A percentile compares a stretch with the other conserved stretches of the same genome.
Evolutionary conservation across 2,113 vertebrate genomes (phyloP).

Genomic region (Candoia aspera): DNA sequence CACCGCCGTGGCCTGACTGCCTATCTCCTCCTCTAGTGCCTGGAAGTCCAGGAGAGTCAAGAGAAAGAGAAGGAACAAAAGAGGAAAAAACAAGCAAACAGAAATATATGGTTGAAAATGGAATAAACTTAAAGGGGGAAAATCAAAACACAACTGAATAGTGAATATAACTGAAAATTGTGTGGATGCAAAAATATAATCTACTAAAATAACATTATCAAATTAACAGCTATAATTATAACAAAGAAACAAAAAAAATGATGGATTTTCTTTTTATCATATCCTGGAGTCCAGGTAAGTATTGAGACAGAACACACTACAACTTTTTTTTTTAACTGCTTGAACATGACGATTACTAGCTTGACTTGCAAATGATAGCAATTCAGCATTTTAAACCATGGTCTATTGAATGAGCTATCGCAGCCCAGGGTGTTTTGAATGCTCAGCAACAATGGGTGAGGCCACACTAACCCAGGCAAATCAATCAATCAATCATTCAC

Average conservation of each 20-base stretch:
- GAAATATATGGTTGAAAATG: slow-evolving; percentile 41
- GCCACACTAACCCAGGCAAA: no score
- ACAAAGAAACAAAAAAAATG: background rate
- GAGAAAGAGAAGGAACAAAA: slow-evolving; percentile 65
- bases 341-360: background rate
- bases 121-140: slow-evolving; percentile 12
- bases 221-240: slow-evolving; percentile 24
- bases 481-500: no score
- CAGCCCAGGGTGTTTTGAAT: background rate
- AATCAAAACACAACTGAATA: slow-evolving; percentile 40
- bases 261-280: background rate
- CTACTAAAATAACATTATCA: slow-evolving; percentile 24
- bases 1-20: slow-evolving; percentile 79
- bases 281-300: accelerated
- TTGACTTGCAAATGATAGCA: background rate
- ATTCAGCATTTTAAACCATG: background rate
- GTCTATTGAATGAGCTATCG: background rate
- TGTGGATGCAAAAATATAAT: slow-evolving; percentile 50
- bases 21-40: slow-evolving; percentile 90
- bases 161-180: slow-evolving; percentile 56
- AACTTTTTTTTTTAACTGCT: background rate
- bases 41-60: slow-evolving; percentile 72
- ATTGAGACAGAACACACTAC: background rate
- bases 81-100: slow-evolving; percentile 75
- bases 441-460: background rate